phyloP scores from a whole-genome alignment of 2,797 vertebrate species.

The Coendou prehensilis region DNA sequence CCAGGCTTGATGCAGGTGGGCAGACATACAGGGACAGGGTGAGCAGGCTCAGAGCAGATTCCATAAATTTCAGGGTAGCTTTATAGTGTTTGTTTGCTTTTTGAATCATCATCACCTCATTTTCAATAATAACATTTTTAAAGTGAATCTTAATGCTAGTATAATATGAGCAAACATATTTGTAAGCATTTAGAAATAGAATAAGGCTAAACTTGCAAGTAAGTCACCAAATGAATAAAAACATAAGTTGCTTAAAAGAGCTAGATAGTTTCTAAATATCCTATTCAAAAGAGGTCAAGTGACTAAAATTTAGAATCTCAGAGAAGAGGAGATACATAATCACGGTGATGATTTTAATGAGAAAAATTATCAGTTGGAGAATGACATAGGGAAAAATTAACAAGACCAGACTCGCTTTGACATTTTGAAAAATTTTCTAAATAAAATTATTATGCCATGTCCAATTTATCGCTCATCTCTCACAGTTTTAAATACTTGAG shows the following conservation, averaged over 20 bases:
- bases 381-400: conserved; percentile 78
- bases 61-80: background rate
- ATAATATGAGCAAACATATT: background rate
- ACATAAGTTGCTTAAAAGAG: background rate
- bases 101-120: background rate
- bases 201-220: conserved; percentile 20
- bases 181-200: conserved; percentile 39
- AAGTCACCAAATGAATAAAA: conserved; percentile 11
- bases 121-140: conserved; percentile 36
- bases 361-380: conserved; percentile 81
- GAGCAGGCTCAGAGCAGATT: background rate
- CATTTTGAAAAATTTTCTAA: conserved; percentile 83
- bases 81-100: background rate
- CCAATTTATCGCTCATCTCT: conserved; percentile 80
- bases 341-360: conserved; percentile 79
- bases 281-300: conserved; percentile 59
- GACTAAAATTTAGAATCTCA: conserved; percentile 72
- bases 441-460: conserved; percentile 82
- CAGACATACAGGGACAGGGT: background rate
- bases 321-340: conserved; percentile 65
- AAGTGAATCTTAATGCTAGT: background rate
- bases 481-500: conserved; percentile 79
- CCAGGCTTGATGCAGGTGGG: background rate
- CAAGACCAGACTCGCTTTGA: conserved; percentile 77
- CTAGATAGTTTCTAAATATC: background rate